These are phyloP conservation scores for Scotopteryx bipunctaria DNA, from an alignment of 2,888 invertebrate species.

Conservation along the genomic window DNA sequence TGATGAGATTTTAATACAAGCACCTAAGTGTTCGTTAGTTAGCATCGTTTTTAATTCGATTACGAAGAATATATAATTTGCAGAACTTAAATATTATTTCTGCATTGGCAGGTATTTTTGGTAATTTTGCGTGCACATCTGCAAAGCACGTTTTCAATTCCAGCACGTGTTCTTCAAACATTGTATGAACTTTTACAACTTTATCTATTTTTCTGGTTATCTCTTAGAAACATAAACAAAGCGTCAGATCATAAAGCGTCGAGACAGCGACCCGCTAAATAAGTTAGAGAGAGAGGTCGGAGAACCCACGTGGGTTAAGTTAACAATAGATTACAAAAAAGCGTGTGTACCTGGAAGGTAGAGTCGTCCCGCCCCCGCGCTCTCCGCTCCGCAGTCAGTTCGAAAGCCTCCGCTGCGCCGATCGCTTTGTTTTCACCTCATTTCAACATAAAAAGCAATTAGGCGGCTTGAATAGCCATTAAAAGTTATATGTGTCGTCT, in stretches of 20 bases:
- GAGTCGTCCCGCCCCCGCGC: conserved; percentile 60
- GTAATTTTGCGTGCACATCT: conserved; percentile 40
- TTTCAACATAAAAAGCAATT: conserved; percentile 26
- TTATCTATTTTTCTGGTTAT: conserved; percentile 55
- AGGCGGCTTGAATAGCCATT: conserved; percentile 38
- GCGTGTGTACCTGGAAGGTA: conserved; percentile 75
- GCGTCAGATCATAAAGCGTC: conserved; percentile 48
- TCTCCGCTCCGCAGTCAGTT: conserved; percentile 56
- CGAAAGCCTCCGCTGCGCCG: conserved; percentile 60
- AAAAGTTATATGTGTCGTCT: conserved; percentile 46
- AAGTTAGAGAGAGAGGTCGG: conserved; percentile 57
- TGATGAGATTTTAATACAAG: conserved; percentile 14
- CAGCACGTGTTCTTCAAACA: conserved; percentile 53
- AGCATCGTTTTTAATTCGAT: not conserved
- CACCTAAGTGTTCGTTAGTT: too few relatives aligned
- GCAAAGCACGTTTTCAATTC: conserved; percentile 49
- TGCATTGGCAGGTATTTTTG: not conserved
- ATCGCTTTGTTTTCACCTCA: conserved; percentile 45
- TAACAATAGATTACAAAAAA: conserved; percentile 78
- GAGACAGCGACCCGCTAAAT: conserved; percentile 47
- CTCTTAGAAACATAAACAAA: conserved; percentile 74
- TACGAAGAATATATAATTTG: not conserved
- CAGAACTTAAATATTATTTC: not conserved
- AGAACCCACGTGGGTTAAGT: conserved; percentile 73
- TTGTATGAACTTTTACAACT: conserved; percentile 53